Base-by-base conservation (phyloP, 2,113 vertebrate species). In the Mormoops blainvillei region DNA sequence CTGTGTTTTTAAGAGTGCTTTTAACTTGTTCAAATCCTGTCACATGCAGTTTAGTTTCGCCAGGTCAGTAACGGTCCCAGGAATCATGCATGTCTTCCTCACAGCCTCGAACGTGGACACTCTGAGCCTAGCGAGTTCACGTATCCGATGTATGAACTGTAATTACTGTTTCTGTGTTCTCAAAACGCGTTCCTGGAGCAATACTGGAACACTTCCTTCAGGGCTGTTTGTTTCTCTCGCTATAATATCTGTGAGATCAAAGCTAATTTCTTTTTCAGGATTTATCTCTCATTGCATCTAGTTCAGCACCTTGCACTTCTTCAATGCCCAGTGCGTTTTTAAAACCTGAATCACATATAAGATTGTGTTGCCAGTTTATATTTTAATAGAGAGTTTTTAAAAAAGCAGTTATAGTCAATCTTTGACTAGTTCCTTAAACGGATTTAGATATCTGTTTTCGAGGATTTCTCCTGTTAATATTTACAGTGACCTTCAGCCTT, bases 21-120 rank as follows among this genome's bases (percentile, higher is more conserved):
- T 98, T 97, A 88, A 89, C 97, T 78, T 97, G 95, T 95, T 96
- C 70, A 96, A 98, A 98, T 96, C 96, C 93, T 70, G 14, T n/a
- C 98, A 81, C 81, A 83, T 71, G 82, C 88, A 90, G 83, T 76
- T 76, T 94, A 84, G 93, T 97, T 67, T 56, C 61, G 22, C 93
- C 12, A 4, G 2, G 95, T 89, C 85, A 63, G 93, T 95, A 92
- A 93, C 19, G 36, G 54, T 86, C 86, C 73, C 81, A 96, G 76
- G 96, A 98, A 93, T 85, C 82, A 73, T 1, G 45, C 68, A 38
- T 93, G 74, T 93, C 31, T 91, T 93, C 38, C 74, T 78, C 61
- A 3, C 0, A 89, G 71, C 73, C 89, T 67, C 33, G 10, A 94
- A 90, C 38, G 71, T 12, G 45, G 31, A 41, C 48, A 54, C 76